Base-by-base conservation (phyloP, 2,888 invertebrate species). In the Pegoplata infirma region DNA sequence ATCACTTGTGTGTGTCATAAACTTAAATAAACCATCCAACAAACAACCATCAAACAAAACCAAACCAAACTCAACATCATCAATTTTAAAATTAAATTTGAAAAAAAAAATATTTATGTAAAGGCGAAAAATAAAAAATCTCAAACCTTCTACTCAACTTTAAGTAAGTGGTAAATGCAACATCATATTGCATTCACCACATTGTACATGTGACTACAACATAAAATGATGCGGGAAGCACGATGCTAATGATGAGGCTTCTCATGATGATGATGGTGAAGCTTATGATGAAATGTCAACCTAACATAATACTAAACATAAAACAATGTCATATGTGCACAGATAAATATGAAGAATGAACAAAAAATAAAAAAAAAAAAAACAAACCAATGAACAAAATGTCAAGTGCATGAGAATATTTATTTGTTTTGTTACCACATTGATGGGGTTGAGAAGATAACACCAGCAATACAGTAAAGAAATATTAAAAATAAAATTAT, bases 261-360 rank as follows among this genome's bases (percentile, higher is more conserved):
- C n/a, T 64, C 36, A 21, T 58, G 49, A 44, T 53, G 17, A 59
- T 40, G 36, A 71, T 51, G 19, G 8, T 71, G 36, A 49, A 59
- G 51, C 59, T 51, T 58, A 19, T 79, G 79, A 79, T 66, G 75
- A 79, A 75, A 75, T 75, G 75, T 79, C 79, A 79, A 49, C 47
- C 61, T 56, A 23, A 67, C 47, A 71, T 49, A 75, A 63, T 46
- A 63, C 56, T 46, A 68, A 58, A 68, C 58, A 74, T 75, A 67
- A 72, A 72, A 71, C 71, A 75, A 67, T 75, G 67, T 79, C 79
- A 79, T 44, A 71, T 59, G 47, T n/a, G n/a, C 5, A n/a, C n/a
- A 71, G 56, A 71, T 44, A 59, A 66, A 47, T n/a, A n/a, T n/a
- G n/a, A n/a, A 40, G 21, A 25, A 56, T 6, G 12, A 64, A 19